Percentiles rank a stretch among this genome's conserved stretches.
These are phyloP conservation scores for Nemapogon koenigi DNA, from an alignment of 2,888 invertebrate species.

Conservation along the genomic window DNA sequence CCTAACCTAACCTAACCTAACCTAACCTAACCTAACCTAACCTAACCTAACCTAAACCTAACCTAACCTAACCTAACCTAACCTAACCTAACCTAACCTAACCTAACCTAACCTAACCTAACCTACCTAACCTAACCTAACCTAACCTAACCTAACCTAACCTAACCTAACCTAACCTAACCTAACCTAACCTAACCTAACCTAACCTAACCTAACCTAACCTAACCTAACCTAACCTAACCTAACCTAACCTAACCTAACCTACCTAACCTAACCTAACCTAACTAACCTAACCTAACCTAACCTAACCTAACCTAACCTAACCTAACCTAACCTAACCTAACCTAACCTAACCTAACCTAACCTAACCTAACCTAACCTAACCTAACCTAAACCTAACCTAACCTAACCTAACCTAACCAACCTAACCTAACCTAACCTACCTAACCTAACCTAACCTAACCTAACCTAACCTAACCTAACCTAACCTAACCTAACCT, in stretches of 20 bases:
- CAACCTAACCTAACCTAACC: constrained; percentile 12
- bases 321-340: constrained; percentile 12
- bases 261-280: constrained; percentile 13
- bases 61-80: constrained; percentile 13
- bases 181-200: constrained; percentile 11
- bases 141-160: constrained; percentile 10
- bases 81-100: constrained; percentile 12
- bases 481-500: constrained; percentile 13
- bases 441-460: constrained; percentile 11
- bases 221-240: constrained; percentile 13
- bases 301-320: constrained; percentile 13
- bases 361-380: constrained; percentile 13
- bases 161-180: constrained; percentile 10
- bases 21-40: constrained; percentile 13
- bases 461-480: constrained; percentile 13
- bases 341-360: constrained; percentile 13
- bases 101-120: constrained; percentile 11
- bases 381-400: constrained; percentile 13
- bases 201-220: constrained; percentile 13
- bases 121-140: constrained; percentile 11
- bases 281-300: constrained; percentile 12
- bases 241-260: constrained; percentile 13
- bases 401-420: constrained; percentile 14
- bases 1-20: constrained; percentile 13
- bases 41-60: constrained; percentile 13